These are phyloP conservation scores for Drosophila orosa DNA, from an alignment of 1,140 invertebrate species.

Conservation along the genomic window DNA sequence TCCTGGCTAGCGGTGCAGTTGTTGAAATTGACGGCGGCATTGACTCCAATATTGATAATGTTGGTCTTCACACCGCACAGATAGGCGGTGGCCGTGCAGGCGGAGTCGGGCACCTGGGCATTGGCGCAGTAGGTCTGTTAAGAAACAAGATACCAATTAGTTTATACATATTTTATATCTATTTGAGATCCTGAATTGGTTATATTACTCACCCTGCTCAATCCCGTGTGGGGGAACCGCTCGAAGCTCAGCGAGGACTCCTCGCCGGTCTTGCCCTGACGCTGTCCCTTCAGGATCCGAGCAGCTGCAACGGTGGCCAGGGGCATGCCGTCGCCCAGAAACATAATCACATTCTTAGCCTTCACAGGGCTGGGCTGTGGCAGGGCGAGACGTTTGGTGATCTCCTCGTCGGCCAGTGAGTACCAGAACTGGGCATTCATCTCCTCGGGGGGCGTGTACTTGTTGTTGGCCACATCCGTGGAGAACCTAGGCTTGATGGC, in stretches of 20 bases:
- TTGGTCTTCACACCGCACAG: conserved; percentile 90
- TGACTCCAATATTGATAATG: conserved; percentile 87
- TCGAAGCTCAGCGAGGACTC: conserved; percentile 90
- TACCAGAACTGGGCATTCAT: conserved; percentile 69
- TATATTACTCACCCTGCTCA: conserved; percentile 86
- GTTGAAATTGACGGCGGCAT: conserved; percentile 86
- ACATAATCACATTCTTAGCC: conserved; percentile 91
- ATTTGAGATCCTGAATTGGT: too few relatives aligned
- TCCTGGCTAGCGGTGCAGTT: conserved; percentile 89
- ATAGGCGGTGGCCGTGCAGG: conserved; percentile 89
- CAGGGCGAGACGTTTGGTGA: conserved; percentile 48
- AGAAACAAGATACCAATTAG: neutral
- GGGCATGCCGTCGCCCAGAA: conserved; percentile 92
- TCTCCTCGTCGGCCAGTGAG: conserved; percentile 55
- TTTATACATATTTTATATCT: too few relatives aligned
- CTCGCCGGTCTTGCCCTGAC: conserved; percentile 86
- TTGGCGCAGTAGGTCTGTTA: conserved; percentile 88
- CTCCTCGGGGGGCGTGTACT: conserved; percentile 63
- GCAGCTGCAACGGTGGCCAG: conserved; percentile 89
- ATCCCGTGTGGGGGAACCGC: conserved; percentile 89
- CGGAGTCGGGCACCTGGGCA: conserved; percentile 92
- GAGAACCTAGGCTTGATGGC: conserved; percentile 7
- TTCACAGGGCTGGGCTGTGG: conserved; percentile 29
- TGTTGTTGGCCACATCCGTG: conserved; percentile 48
- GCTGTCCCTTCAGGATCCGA: conserved; percentile 88